Evolutionary conservation across 2,797 vertebrate species (phyloP).

Genomic region (Tauraco hartlaubi): DNA sequence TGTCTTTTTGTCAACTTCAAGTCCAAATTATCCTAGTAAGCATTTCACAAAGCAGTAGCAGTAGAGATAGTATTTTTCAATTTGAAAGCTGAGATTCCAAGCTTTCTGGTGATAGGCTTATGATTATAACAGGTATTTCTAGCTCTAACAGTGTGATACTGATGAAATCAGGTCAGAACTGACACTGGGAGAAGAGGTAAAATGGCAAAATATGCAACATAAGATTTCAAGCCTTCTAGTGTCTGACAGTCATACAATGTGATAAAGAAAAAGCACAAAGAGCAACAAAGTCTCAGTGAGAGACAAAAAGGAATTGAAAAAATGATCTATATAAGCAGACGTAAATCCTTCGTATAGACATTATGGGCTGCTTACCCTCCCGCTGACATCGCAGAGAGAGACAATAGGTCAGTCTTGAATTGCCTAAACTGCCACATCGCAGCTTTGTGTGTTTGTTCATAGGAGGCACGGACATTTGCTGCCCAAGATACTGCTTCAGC

Average conservation of each 20-base stretch:
- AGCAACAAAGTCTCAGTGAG: conserved; percentile 49
- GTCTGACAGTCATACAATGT: background rate
- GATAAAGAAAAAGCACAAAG: conserved; percentile 32
- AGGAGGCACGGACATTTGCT: background rate
- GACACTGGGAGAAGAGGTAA: background rate
- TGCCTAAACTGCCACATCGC: conserved; percentile 25
- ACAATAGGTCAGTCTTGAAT: conserved; percentile 56
- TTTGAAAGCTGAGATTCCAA: background rate
- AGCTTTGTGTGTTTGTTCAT: conserved; percentile 45
- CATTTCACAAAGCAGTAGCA: background rate
- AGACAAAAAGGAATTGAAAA: conserved; percentile 32
- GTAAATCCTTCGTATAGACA: conserved; percentile 20
- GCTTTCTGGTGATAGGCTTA: background rate
- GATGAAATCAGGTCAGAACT: conserved; percentile 15
- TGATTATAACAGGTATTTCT: background rate
- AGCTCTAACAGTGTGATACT: conserved; percentile 7
- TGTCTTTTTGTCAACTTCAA: conserved; percentile 13
- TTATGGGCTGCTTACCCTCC: conserved; percentile 47
- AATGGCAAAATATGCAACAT: background rate
- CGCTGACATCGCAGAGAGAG: conserved; percentile 26
- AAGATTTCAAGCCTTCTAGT: conserved; percentile 8
- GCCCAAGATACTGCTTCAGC: background rate
- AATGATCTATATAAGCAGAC: conserved; percentile 19
- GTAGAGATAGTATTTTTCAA: background rate
- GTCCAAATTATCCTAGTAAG: conserved; percentile 13